These are phyloP conservation scores for Magallana angulata DNA, from an alignment of 1,140 invertebrate species.

Conservation along the genomic window DNA sequence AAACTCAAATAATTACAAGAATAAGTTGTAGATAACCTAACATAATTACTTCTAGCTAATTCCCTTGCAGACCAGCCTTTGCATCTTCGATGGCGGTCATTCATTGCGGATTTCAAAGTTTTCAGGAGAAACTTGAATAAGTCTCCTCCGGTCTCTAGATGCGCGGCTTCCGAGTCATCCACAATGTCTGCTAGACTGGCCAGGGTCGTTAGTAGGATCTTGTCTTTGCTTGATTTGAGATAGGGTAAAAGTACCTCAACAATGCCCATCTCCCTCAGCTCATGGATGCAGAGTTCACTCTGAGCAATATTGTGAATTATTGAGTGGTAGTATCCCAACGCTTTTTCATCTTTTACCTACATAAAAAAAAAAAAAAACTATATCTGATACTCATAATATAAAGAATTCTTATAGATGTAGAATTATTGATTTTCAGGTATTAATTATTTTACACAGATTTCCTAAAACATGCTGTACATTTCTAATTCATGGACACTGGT, in stretches of 20 bases:
- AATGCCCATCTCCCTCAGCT: conserved; percentile 16
- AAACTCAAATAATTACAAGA: too few species aligned
- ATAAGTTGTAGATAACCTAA: too few species aligned
- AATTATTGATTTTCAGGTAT: too few species aligned
- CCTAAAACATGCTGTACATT: too few species aligned
- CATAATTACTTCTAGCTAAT: conserved; percentile 44
- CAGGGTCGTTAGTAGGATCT: not conserved
- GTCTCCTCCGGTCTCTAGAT: not conserved
- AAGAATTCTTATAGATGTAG: too few species aligned
- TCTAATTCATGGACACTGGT: too few species aligned
- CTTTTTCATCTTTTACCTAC: conserved; percentile 30
- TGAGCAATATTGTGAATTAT: conserved; percentile 43
- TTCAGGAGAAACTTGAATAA: conserved; percentile 44
- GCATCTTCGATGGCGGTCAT: conserved; percentile 6
- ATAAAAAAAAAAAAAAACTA: not conserved
- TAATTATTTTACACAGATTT: too few species aligned
- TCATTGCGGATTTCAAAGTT: conserved; percentile 20
- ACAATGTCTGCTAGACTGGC: conserved; percentile 47
- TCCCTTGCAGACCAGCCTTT: conserved; percentile 47
- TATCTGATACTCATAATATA: too few species aligned
- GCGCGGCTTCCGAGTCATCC: conserved; percentile 40
- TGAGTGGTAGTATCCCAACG: not conserved
- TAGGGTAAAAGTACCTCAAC: conserved; percentile 36
- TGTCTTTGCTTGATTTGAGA: conserved; percentile 17
- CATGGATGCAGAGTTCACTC: conserved; percentile 4